Percentiles rank a stretch among this genome's conserved stretches.
Conservation (phyloP, 92 coral and sea anemone genomes). For the Metridium senile region DNA sequence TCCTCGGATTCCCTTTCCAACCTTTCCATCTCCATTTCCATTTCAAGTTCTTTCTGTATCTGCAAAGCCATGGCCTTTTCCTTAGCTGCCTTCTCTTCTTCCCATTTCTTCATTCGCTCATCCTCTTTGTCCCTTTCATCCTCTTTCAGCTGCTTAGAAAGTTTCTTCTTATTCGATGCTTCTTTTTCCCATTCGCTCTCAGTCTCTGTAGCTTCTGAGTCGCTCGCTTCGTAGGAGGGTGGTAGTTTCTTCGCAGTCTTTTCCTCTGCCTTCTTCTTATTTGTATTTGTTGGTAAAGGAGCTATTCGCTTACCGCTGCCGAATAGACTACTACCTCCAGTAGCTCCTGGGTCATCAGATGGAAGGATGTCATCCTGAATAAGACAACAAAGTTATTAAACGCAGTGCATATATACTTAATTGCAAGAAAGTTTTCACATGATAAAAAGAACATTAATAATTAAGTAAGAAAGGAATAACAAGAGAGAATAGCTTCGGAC, state of each 20-base stretch:
- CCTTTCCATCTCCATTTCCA: slow-evolving; percentile 53
- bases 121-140: slow-evolving; percentile 44
- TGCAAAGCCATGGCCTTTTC: slow-evolving; percentile 55
- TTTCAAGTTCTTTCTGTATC: slow-evolving; percentile 51
- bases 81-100: slow-evolving; percentile 49
- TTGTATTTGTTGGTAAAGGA: slow-evolving; percentile 23
- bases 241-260: background rate
- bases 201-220: slow-evolving; percentile 77
- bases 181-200: slow-evolving; percentile 94
- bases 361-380: slow-evolving; percentile 70
- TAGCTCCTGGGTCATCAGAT: slow-evolving; percentile 76
- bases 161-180: slow-evolving; percentile 52
- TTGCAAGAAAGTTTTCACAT: too few relatives aligned
- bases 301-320: slow-evolving; percentile 38
- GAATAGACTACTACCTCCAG: slow-evolving; percentile 63
- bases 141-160: slow-evolving; percentile 22
- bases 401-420: background rate
- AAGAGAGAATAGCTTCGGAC: too few relatives aligned
- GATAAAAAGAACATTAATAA: too few relatives aligned
- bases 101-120: slow-evolving; percentile 66
- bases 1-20: slow-evolving; percentile 60
- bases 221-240: slow-evolving; percentile 57
- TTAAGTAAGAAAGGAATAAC: too few relatives aligned
- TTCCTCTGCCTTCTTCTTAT: slow-evolving; percentile 1
- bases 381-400: background rate